Evolutionary conservation across 2,113 vertebrate genomes (phyloP), one percentile per base, ranked within the genome.

Genomic region (Scalopus aquaticus): DNA sequence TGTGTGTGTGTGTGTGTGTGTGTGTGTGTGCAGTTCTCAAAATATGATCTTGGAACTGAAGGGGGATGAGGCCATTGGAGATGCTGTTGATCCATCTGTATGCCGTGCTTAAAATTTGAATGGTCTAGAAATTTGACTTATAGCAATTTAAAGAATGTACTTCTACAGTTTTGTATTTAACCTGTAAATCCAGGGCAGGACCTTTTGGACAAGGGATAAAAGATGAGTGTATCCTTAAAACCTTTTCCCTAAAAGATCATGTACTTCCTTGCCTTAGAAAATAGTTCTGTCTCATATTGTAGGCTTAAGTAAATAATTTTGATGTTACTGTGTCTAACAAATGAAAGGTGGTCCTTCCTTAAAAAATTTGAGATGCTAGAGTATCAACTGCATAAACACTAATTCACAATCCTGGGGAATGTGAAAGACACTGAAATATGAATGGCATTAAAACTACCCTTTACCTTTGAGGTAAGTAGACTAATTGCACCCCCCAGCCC

Each of bases 51-150:
- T 49, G 58, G 42, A 54, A 30, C 19, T 64, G 37, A 82, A 65
- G 32, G 46, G 15, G 24, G 17, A 56, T 17, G 54, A 88, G 54
- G 49, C 69, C 35, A 15, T 35, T 74, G 35, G 44, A 17, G 37
- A 54, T 77, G 30, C 62, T 49, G n/a, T 62, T 54, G 12, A 37
- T 51, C 13, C 42, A 77, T 24, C 69, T 76, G 51, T 42, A 82
- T 15, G 42, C n/a, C 35, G 64, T 54, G 30, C 37, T 88, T 93
- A 10, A 79, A 88, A 46, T 56, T 84, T 54, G 16, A 56, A 46
- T 12, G 16, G 76, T 39, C 32, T 64, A 93, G 79, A 93, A 78
- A 72, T 67, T 92, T 84, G 54, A 84, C 32, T 89, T 62, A 37
- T 5, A 88, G 19, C 28, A 72, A 28, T 62, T 78, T 22, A 26